Base-by-base conservation (phyloP, 2,888 invertebrate genomes). In the Pemphredon lugubris region DNA sequence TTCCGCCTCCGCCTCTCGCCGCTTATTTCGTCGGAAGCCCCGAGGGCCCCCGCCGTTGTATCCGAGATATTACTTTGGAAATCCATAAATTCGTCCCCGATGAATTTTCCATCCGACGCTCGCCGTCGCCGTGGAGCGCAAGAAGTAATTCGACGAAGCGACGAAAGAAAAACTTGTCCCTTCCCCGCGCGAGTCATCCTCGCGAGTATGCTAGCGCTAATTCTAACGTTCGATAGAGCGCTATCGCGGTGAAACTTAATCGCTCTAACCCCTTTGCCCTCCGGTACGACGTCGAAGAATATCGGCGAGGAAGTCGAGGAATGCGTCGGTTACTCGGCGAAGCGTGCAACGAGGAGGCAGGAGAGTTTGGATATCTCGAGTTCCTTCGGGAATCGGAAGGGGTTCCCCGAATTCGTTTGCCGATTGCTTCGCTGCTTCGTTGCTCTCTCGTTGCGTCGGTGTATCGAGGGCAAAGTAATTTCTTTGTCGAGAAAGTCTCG, bases 381-480 rank as follows among this genome's bases (percentile, higher is more conserved):
- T 78, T 76, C 77, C 77, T 80, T 64, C 69, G 80, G 73, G 77
- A 79, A 67, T 68, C 79, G 55, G 60, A 58, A 63, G 70, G 53
- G 53, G 51, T 40, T 57, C 57, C 47, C 64, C n/a, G n/a, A 64
- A 71, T 77, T 79, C 68, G 80, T 79, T 79, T 77, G 77, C 72
- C 79, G 71, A 80, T 74, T 77, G 79, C 64, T 53, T 50, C 51
- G 48, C 32, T 30, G 48, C 16, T 44, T n/a, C n/a, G n/a, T n/a
- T n/a, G n/a, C n/a, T n/a, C n/a, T 64, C 63, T 58, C 68, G 59
- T 6, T 30, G 4, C 34, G 71, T 39, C 64, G 57, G 58, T 30
- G 60, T 71, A 71, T 74, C 74, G 71, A 70, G 72, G 68, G 53
- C 65, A 71, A 78, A 75, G 78, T 70, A 79, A 79, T 74, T 79